Evolutionary conservation across 1,140 invertebrate species (phyloP).

Genomic region (Drosophila sturtevanti): DNA sequence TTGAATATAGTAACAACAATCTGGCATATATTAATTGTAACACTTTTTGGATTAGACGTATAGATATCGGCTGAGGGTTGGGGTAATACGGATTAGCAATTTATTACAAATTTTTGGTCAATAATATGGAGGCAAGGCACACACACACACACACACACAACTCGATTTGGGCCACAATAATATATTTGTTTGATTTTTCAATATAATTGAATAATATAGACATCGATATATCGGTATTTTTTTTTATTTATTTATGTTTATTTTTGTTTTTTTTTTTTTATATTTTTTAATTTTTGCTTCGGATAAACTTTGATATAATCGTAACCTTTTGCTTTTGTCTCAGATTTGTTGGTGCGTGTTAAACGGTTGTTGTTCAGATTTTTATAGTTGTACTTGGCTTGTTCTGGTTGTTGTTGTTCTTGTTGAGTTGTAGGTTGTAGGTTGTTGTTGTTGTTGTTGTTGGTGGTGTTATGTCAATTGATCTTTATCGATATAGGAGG

Average conservation of each 20-base stretch:
- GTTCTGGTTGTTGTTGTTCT: slow-evolving; percentile 58
- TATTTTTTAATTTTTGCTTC: slow-evolving; percentile 46
- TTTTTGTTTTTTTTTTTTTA: slow-evolving; percentile 52
- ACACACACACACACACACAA: slow-evolving; percentile 47
- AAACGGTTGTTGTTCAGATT: slow-evolving; percentile 65
- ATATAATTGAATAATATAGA: slow-evolving; percentile 66
- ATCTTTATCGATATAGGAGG: slow-evolving; percentile 36
- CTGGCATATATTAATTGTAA: slow-evolving; percentile 12
- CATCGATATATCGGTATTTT: slow-evolving; percentile 68
- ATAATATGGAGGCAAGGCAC: slow-evolving; percentile 66
- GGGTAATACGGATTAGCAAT: slow-evolving; percentile 33
- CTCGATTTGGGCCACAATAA: slow-evolving; percentile 63
- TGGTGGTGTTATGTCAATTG: slow-evolving; percentile 62
- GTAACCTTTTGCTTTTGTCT: slow-evolving; percentile 46
- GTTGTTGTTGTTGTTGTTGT: slow-evolving; percentile 58
- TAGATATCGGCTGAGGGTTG: slow-evolving; percentile 20
- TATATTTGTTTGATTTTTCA: slow-evolving; percentile 47
- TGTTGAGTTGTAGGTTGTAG: slow-evolving; percentile 33
- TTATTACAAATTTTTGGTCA: slow-evolving; percentile 23
- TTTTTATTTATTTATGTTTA: too few species aligned
- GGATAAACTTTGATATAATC: slow-evolving; percentile 43
- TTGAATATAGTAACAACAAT: slow-evolving; percentile 11
- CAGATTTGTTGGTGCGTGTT: slow-evolving; percentile 66
- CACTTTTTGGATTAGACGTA: slow-evolving; percentile 24
- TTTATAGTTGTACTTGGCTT: slow-evolving; percentile 57